phyloP scores from a whole-genome alignment of 2,888 invertebrate genomes.

The Erynnis tages region DNA sequence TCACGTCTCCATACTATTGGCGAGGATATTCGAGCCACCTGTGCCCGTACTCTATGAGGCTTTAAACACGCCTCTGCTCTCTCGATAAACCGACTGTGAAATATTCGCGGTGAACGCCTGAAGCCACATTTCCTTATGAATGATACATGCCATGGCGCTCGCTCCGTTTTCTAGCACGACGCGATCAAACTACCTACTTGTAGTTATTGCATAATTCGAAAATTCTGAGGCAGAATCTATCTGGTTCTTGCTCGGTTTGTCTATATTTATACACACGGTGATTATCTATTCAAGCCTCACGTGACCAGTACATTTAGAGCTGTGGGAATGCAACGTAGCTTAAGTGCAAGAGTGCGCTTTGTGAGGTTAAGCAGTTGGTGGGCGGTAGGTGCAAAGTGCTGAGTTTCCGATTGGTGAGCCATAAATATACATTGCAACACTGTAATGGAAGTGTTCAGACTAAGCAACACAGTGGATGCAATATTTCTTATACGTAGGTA shows the following conservation, averaged over 20 bases:
- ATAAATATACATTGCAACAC: constrained; percentile 20
- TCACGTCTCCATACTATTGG: constrained; percentile 78
- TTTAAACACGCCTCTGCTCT: constrained; percentile 73
- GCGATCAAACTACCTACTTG: constrained; percentile 46
- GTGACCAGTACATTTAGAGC: constrained; percentile 12
- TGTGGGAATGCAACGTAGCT: constrained; percentile 8
- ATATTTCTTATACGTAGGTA: neutral
- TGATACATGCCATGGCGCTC: constrained; percentile 68
- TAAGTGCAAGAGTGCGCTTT: constrained; percentile 22
- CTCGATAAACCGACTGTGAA: constrained; percentile 78
- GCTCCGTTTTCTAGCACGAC: constrained; percentile 41
- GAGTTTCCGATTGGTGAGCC: constrained; percentile 15
- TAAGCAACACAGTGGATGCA: neutral
- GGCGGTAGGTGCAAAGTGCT: constrained; percentile 20
- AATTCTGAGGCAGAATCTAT: constrained; percentile 40
- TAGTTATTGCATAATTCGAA: constrained; percentile 54
- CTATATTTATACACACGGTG: constrained; percentile 21
- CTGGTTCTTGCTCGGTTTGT: constrained; percentile 29
- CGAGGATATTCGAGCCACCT: constrained; percentile 77
- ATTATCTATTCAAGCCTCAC: constrained; percentile 19
- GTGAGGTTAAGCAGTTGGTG: constrained; percentile 24
- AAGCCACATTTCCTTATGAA: constrained; percentile 73
- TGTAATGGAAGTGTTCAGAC: neutral
- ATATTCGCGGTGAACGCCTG: constrained; percentile 68
- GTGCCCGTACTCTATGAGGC: constrained; percentile 76